Percentiles rank a stretch among this genome's conserved stretches.
Conservation (phyloP, 2,888 invertebrate genomes). For the Apodemia duryi region DNA sequence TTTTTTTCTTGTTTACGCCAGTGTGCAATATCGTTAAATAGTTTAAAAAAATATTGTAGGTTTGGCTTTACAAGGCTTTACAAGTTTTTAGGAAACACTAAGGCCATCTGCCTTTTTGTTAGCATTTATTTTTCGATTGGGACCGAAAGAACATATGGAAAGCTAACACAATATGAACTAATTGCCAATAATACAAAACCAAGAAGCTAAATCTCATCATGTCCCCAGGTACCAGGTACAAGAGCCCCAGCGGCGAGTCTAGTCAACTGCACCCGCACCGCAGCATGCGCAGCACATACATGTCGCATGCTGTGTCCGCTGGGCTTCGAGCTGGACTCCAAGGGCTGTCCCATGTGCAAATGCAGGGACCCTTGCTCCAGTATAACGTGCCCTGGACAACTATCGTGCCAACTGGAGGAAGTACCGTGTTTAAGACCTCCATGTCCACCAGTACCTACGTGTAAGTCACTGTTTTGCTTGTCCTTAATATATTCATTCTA, state of each 20-base stretch:
- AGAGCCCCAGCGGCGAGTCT: slow-evolving; percentile 81
- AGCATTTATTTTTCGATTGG: too few species aligned
- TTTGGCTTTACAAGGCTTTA: too few species aligned
- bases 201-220: neutral
- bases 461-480: slow-evolving; percentile 59
- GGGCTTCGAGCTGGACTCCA: slow-evolving; percentile 84
- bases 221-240: slow-evolving; percentile 82
- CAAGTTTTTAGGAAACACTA: too few species aligned
- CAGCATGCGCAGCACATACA: slow-evolving; percentile 87
- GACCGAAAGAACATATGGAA: too few species aligned
- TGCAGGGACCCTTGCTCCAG: slow-evolving; percentile 90
- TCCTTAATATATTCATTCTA: neutral
- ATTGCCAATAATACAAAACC: too few species aligned
- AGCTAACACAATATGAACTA: too few species aligned
- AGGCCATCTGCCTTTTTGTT: too few species aligned
- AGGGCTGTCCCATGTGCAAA: slow-evolving; percentile 88
- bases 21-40: too few species aligned
- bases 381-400: slow-evolving; percentile 86
- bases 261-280: slow-evolving; percentile 84
- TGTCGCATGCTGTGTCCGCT: slow-evolving; percentile 93
- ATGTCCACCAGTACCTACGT: slow-evolving; percentile 91
- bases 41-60: too few species aligned
- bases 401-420: slow-evolving; percentile 88
- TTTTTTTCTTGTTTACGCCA: too few species aligned
- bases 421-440: slow-evolving; percentile 87